These are phyloP conservation scores for Tryphoninae sp. DNA, from an alignment of 2,888 invertebrate genomes.

Conservation along the genomic window DNA sequence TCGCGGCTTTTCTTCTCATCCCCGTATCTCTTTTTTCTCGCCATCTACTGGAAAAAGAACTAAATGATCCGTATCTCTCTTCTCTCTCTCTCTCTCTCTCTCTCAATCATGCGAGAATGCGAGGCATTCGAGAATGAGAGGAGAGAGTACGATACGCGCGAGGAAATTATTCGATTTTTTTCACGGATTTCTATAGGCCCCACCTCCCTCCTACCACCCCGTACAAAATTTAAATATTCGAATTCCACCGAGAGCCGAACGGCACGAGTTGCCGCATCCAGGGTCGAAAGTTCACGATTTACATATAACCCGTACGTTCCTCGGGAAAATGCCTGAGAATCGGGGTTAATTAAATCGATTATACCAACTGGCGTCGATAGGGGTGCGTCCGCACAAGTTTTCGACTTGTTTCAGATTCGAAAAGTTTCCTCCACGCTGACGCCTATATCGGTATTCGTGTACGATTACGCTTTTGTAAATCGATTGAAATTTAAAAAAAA, in stretches of 20 bases:
- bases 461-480: no score
- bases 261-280: slow-evolving; percentile 5
- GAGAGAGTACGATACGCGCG: no score
- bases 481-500: no score
- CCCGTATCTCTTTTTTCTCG: slow-evolving; percentile 2
- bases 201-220: no score
- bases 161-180: no score
- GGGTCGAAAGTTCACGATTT: slow-evolving; percentile 60
- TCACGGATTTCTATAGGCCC: no score
- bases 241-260: background rate
- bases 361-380: slow-evolving; percentile 46
- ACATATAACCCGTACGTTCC: slow-evolving; percentile 20
- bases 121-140: no score
- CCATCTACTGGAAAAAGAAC: background rate
- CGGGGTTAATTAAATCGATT: slow-evolving; percentile 64
- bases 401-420: slow-evolving; percentile 42
- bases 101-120: no score
- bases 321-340: slow-evolving; percentile 58
- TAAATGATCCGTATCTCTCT: slow-evolving; percentile 9
- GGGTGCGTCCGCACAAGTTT: slow-evolving; percentile 27
- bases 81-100: no score
- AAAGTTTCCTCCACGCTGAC: slow-evolving; percentile 34
- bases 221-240: no score
- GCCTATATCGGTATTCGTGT: no score
- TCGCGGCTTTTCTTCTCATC: slow-evolving; percentile 11